Percentiles rank a stretch among this genome's conserved stretches.
Conservation (phyloP, 2,797 vertebrate genomes). For the Chelon labrosus region DNA sequence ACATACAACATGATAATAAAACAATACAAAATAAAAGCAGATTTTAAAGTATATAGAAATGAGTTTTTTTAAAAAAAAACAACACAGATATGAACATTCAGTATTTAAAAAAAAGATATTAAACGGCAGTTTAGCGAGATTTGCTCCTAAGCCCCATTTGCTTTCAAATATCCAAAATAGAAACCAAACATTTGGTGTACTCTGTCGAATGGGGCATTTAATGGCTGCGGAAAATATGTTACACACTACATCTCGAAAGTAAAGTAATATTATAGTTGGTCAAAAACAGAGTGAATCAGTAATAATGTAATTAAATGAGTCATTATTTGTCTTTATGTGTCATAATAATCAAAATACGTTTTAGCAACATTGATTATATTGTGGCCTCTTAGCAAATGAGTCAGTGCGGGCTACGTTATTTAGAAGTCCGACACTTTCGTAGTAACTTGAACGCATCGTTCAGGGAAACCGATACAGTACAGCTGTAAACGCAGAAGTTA, state of each 20-base stretch:
- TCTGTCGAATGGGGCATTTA: conserved; percentile 25
- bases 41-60: no score
- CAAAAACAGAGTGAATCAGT: no score
- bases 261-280: not conserved
- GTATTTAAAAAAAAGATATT: no score
- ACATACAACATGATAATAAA: no score
- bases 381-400: not conserved
- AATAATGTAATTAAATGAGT: no score
- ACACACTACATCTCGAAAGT: not conserved
- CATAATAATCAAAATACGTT: no score
- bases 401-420: not conserved
- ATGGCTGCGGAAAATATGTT: not conserved
- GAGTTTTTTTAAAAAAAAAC: no score
- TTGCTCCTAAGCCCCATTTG: not conserved
- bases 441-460: conserved; percentile 13
- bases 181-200: conserved; percentile 47
- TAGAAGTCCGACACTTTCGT: not conserved
- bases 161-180: conserved; percentile 38
- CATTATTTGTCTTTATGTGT: no score
- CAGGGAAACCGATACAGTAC: conserved; percentile 55
- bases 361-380: no score
- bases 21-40: no score
- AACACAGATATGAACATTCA: no score
- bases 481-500: conserved; percentile 30
- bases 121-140: not conserved